Percentiles rank a stretch among this genome's conserved stretches.
phyloP scores from a whole-genome alignment of 2,113 vertebrate species.

The Camarhynchus parvulus region DNA sequence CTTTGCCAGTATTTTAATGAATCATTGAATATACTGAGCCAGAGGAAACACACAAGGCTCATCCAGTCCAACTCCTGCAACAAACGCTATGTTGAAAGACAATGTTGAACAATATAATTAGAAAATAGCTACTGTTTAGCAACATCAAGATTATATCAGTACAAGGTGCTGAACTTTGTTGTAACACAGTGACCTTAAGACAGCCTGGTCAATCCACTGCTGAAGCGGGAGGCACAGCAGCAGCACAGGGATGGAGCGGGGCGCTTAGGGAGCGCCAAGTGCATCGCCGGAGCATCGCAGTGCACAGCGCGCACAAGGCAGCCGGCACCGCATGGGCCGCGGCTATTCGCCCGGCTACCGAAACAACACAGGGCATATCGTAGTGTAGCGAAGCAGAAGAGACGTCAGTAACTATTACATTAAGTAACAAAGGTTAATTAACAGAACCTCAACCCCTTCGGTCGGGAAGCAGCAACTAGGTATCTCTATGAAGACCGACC shows the following conservation, averaged over 20 bases:
- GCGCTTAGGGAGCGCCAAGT: accelerated
- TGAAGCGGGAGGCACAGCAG: accelerated
- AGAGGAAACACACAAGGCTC: neutral
- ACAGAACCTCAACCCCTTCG: accelerated
- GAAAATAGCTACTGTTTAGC: neutral
- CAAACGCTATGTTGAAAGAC: accelerated
- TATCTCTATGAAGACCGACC: accelerated
- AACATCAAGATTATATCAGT: accelerated
- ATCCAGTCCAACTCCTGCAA: neutral
- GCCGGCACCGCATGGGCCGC: accelerated
- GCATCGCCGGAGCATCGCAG: accelerated
- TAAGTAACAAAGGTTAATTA: accelerated
- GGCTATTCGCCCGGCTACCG: accelerated
- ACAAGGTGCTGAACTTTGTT: neutral
- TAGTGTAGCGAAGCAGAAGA: accelerated
- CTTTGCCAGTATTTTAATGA: neutral
- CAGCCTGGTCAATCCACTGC: accelerated
- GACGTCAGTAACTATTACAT: accelerated
- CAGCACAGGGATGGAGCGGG: accelerated
- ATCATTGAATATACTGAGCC: accelerated
- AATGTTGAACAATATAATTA: accelerated
- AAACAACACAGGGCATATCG: accelerated
- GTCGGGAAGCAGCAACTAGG: accelerated
- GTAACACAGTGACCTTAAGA: neutral
- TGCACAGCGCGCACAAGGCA: accelerated